phyloP scores from a whole-genome alignment of 2,797 vertebrate species.

The Pseudopleuronectes americanus region DNA sequence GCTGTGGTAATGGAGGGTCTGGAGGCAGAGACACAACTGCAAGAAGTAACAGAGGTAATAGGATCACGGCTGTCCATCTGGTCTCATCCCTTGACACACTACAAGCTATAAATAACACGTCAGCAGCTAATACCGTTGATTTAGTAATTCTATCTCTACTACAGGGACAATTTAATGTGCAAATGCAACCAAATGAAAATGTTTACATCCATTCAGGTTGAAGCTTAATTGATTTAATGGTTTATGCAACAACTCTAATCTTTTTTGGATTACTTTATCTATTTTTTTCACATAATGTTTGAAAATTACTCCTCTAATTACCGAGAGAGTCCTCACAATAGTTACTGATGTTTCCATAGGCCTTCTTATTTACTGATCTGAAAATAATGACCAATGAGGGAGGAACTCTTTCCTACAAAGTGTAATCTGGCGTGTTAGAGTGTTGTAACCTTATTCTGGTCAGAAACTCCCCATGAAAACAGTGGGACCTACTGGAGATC shows the following conservation, averaged over 20 bases:
- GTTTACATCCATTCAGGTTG: no score
- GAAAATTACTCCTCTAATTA: neutral
- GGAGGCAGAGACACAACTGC: constrained; percentile 22
- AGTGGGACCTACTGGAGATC: no score
- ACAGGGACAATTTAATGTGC: neutral
- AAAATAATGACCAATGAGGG: no score
- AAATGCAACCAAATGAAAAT: no score
- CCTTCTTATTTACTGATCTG: no score
- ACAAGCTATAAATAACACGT: constrained; percentile 60
- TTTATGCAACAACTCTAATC: neutral
- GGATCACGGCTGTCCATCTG: constrained; percentile 69
- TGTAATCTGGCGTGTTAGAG: no score
- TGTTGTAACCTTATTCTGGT: no score
- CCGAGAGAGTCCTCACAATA: neutral
- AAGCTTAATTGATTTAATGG: neutral
- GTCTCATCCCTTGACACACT: constrained; percentile 45
- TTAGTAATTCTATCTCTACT: constrained; percentile 38
- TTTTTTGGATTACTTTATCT: neutral
- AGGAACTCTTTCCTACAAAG: no score
- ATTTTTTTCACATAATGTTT: no score
- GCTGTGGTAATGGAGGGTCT: constrained; percentile 30
- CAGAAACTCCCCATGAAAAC: no score
- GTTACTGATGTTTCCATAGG: neutral
- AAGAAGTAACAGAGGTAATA: constrained; percentile 63
- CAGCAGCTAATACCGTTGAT: constrained; percentile 43